phyloP scores from a whole-genome alignment of 2,888 invertebrate species.

The Andrena flavipes region DNA sequence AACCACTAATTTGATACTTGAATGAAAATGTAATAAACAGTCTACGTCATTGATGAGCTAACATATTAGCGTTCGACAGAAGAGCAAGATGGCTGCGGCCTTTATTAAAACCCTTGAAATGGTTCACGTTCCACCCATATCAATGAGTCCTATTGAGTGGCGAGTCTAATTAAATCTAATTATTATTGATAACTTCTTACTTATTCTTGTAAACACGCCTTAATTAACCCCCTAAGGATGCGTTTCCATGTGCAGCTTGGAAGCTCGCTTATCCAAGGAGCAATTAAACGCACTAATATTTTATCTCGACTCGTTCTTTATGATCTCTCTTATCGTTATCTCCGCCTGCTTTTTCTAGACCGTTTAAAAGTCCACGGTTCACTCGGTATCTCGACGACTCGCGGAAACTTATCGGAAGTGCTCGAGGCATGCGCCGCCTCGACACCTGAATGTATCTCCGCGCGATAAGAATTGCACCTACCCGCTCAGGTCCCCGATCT shows the following conservation, averaged over 20 bases:
- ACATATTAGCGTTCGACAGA: too few species aligned
- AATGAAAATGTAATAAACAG: too few species aligned
- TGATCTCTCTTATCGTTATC: conserved; percentile 22
- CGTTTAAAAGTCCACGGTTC: conserved; percentile 6
- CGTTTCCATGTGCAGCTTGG: too few species aligned
- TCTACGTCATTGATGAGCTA: too few species aligned
- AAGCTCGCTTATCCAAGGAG: neutral
- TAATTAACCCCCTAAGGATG: too few species aligned
- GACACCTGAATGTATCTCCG: conserved; percentile 30
- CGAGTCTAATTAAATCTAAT: too few species aligned
- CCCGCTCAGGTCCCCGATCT: conserved; percentile 5
- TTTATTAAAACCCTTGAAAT: too few species aligned
- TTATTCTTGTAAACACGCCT: neutral
- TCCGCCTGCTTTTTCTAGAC: neutral
- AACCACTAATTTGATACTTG: too few species aligned
- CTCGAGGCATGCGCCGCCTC: conserved; percentile 10
- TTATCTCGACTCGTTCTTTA: neutral
- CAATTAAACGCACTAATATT: neutral
- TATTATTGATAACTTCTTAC: too few species aligned
- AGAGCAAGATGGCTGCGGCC: too few species aligned
- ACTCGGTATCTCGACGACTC: neutral
- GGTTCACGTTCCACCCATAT: too few species aligned
- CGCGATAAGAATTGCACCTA: conserved; percentile 45
- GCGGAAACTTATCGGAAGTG: conserved; percentile 24
- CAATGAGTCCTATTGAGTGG: too few species aligned